Evolutionary conservation across 2,113 vertebrate genomes (phyloP).

Genomic region (Eretmochelys imbricata): DNA sequence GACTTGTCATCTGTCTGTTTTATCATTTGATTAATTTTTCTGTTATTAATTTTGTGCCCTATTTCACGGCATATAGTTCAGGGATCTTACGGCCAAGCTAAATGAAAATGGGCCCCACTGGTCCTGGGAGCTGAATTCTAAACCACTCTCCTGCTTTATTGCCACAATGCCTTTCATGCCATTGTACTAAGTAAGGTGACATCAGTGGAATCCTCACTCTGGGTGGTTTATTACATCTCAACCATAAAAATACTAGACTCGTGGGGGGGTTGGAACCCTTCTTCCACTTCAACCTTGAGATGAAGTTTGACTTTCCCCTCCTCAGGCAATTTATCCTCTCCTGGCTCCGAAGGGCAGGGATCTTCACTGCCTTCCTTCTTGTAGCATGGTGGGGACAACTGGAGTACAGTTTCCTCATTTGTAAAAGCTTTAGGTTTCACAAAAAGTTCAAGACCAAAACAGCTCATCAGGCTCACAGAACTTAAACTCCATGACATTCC

Average conservation of each 20-base stretch:
- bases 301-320: not conserved
- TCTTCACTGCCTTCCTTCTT: not conserved
- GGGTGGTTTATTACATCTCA: not conserved
- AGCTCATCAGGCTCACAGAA: no score
- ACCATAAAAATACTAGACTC: not conserved
- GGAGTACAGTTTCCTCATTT: not conserved
- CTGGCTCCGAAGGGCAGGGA: not conserved
- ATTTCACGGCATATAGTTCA: rapidly evolving
- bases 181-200: not conserved
- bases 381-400: not conserved
- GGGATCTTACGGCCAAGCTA: not conserved
- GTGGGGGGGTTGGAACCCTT: not conserved
- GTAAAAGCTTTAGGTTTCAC: not conserved
- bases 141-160: not conserved
- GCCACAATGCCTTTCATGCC: not conserved
- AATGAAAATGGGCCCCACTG: not conserved
- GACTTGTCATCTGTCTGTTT: not conserved
- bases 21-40: not conserved
- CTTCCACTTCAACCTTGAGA: not conserved
- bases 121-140: not conserved
- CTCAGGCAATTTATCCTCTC: not conserved
- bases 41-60: not conserved
- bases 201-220: not conserved
- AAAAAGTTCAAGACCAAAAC: no score
- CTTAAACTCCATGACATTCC: no score